Evolutionary conservation across 2,113 vertebrate genomes (phyloP).

Genomic region (Malurus elegans): DNA sequence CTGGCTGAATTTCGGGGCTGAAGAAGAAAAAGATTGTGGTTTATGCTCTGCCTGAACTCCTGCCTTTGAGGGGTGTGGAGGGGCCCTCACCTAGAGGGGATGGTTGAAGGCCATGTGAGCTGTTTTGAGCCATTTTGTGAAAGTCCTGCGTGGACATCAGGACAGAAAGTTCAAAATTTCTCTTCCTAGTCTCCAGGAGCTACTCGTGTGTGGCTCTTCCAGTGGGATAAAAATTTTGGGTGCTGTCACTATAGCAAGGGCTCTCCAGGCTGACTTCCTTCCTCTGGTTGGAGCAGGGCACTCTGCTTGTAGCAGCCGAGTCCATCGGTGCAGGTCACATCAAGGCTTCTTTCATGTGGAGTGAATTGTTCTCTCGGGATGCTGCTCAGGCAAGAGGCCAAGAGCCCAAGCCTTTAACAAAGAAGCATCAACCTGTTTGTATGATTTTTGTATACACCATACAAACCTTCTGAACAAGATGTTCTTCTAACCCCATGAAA

Average conservation of each 20-base stretch:
- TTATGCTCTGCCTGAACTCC: background rate
- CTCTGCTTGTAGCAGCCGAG: background rate
- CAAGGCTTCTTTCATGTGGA: background rate
- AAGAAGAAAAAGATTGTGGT: background rate
- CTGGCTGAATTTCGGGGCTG: background rate
- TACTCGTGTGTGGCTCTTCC: background rate
- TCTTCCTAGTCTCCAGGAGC: background rate
- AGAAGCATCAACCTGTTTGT: constrained; percentile 18
- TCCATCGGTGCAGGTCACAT: background rate
- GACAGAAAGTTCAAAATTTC: background rate
- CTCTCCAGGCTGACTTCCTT: background rate
- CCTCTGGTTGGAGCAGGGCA: background rate
- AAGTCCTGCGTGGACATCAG: background rate
- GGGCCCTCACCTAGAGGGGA: background rate
- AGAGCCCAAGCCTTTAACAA: background rate
- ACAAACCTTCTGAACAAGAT: constrained; percentile 30
- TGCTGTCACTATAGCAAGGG: background rate
- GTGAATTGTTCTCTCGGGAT: background rate
- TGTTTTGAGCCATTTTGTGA: background rate
- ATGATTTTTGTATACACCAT: background rate
- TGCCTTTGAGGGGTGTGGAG: background rate
- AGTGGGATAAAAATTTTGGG: background rate
- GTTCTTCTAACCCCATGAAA: constrained; percentile 7
- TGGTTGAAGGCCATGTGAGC: background rate
- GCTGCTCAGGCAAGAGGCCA: background rate